Evolutionary conservation across 2,888 invertebrate species (phyloP).

Genomic region (Tribolium freemani): DNA sequence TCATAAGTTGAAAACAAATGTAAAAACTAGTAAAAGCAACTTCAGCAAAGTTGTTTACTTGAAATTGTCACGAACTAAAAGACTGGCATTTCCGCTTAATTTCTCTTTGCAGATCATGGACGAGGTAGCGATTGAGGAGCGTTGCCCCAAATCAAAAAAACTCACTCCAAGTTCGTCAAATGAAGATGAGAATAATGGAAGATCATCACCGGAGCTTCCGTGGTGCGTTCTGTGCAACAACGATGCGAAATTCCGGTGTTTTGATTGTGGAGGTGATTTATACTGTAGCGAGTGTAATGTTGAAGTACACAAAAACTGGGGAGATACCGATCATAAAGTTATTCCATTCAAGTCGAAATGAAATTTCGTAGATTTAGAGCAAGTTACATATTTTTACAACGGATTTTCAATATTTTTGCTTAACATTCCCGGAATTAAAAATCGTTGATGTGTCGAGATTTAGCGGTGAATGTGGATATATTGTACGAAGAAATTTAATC

Average conservation of each 20-base stretch:
- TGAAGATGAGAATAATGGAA: conserved; percentile 44
- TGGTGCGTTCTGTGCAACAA: conserved; percentile 91
- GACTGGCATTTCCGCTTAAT: too few relatives aligned
- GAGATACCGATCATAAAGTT: conserved; percentile 64
- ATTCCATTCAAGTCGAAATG: conserved; percentile 57
- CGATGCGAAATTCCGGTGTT: conserved; percentile 80
- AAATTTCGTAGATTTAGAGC: conserved; percentile 18
- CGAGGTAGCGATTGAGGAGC: conserved; percentile 66
- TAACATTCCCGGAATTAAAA: conserved; percentile 1
- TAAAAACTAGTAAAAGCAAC: too few relatives aligned
- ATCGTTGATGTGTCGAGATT: background rate
- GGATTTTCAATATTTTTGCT: conserved; percentile 16
- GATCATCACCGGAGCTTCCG: conserved; percentile 73
- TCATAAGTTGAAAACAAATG: too few relatives aligned
- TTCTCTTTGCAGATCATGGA: conserved; percentile 61
- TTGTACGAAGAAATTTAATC: conserved; percentile 1
- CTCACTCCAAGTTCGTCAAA: conserved; percentile 37
- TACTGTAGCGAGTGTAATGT: conserved; percentile 84
- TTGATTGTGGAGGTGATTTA: conserved; percentile 84
- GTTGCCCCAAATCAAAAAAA: conserved; percentile 53
- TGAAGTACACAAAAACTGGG: conserved; percentile 74
- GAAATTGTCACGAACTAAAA: too few relatives aligned
- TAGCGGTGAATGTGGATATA: background rate
- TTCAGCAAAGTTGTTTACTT: too few relatives aligned
- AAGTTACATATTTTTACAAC: conserved; percentile 24